These are phyloP conservation scores for Acropora yongei DNA, from an alignment of 64 coral and sea anemone genomes.

Conservation along the genomic window DNA sequence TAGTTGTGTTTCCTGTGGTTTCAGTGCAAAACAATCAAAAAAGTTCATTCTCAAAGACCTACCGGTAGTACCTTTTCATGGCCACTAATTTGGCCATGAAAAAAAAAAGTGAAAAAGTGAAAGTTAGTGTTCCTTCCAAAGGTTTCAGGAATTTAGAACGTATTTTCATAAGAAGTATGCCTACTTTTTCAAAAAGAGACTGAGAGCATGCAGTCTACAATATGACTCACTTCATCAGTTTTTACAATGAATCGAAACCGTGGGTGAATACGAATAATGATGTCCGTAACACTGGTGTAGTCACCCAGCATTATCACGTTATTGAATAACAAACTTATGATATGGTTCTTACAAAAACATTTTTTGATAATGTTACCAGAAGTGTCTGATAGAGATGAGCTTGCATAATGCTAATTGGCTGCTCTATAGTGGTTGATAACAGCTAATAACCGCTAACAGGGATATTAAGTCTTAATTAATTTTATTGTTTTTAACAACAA, in stretches of 20 bases:
- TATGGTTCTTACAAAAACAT: constrained; percentile 32
- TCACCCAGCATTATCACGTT: constrained; percentile 47
- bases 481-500: constrained; percentile 36
- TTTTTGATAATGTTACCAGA: constrained; percentile 43
- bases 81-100: no score
- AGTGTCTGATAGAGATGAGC: constrained; percentile 12
- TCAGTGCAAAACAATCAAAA: no score
- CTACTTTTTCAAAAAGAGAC: no score
- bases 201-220: no score
- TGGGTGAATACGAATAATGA: constrained; percentile 17
- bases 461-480: constrained; percentile 21
- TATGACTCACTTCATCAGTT: no score
- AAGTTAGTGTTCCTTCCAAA: no score
- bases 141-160: no score
- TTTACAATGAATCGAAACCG: background rate
- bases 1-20: no score
- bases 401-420: constrained; percentile 20
- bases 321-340: constrained; percentile 45
- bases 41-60: no score
- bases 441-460: constrained; percentile 51
- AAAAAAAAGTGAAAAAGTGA: no score
- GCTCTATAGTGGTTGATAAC: constrained; percentile 36
- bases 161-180: no score
- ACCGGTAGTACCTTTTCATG: no score
- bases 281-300: background rate